Conservation (phyloP, 2,888 invertebrate species). For the Anodontia alba region DNA sequence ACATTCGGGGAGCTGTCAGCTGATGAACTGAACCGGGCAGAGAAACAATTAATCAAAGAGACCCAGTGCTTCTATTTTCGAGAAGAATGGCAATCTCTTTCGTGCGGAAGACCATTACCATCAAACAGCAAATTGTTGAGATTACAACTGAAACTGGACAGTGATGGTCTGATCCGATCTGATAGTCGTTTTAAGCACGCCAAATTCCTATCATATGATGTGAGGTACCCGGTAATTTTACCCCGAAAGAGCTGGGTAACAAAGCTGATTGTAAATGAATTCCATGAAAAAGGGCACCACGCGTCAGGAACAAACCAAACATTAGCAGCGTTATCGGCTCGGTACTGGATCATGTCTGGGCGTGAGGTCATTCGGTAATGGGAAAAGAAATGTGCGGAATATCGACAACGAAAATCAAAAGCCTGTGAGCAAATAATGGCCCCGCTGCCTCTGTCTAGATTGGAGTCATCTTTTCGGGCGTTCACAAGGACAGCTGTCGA, state of each 20-base stretch:
- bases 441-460: conserved; percentile 5
- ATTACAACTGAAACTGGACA: conserved; percentile 3
- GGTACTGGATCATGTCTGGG: no score
- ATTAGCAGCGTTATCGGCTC: no score
- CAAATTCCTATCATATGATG: conserved; percentile 4
- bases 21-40: neutral
- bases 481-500: conserved; percentile 3
- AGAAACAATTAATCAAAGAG: conserved; percentile 4
- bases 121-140: no score
- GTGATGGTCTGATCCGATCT: conserved; percentile 1
- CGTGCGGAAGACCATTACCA: neutral
- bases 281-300: neutral
- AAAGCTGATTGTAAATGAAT: no score
- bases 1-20: neutral
- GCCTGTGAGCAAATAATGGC: conserved; percentile 19
- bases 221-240: neutral
- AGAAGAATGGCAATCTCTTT: no score
- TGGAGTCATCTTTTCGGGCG: neutral
- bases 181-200: conserved; percentile 7
- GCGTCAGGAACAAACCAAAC: conserved; percentile 8
- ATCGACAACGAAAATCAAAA: conserved; percentile 17
- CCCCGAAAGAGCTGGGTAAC: conserved; percentile 6
- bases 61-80: neutral
- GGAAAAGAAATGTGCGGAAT: conserved; percentile 13
- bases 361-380: conserved; percentile 19